A percentile compares a stretch with the other conserved stretches of the same genome.
phyloP scores from a whole-genome alignment of 64 coral and sea anemone genomes.

The Porites lutea region DNA sequence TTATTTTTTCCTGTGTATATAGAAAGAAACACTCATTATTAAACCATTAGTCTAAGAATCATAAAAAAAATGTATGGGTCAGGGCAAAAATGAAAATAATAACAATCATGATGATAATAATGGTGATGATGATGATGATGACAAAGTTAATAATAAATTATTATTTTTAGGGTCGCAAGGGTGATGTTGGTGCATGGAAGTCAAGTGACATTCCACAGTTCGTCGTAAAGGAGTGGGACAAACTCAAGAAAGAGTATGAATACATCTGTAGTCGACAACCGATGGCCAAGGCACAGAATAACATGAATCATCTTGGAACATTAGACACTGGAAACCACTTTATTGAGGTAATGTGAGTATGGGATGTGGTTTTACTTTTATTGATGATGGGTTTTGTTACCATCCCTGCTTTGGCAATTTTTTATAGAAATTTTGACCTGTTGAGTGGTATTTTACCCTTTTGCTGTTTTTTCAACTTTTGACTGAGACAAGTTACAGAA shows the following conservation, averaged over 20 bases:
- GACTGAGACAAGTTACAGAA: no score
- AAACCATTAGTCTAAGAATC: no score
- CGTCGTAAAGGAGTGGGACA: slow-evolving; percentile 66
- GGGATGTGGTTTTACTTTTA: not conserved
- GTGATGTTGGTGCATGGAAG: slow-evolving; percentile 85
- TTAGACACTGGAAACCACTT: slow-evolving; percentile 92
- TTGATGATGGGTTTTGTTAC: no score
- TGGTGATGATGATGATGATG: no score
- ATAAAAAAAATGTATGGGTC: no score
- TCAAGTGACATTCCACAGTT: slow-evolving; percentile 47
- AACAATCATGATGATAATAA: no score
- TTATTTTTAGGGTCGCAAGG: slow-evolving; percentile 63
- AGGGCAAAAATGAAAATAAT: no score
- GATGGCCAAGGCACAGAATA: slow-evolving; percentile 72
- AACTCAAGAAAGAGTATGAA: slow-evolving; percentile 73
- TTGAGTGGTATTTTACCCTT: no score
- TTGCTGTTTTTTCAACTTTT: no score
- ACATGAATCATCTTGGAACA: slow-evolving; percentile 78
- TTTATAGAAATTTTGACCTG: not conserved
- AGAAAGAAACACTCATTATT: no score
- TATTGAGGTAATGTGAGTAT: slow-evolving; percentile 69
- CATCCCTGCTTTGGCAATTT: not conserved
- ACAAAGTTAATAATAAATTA: not conserved
- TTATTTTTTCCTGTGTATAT: no score
- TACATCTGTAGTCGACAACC: slow-evolving; percentile 78